phyloP scores from a whole-genome alignment of 2,113 vertebrate species.

The Myiopsitta monachus region DNA sequence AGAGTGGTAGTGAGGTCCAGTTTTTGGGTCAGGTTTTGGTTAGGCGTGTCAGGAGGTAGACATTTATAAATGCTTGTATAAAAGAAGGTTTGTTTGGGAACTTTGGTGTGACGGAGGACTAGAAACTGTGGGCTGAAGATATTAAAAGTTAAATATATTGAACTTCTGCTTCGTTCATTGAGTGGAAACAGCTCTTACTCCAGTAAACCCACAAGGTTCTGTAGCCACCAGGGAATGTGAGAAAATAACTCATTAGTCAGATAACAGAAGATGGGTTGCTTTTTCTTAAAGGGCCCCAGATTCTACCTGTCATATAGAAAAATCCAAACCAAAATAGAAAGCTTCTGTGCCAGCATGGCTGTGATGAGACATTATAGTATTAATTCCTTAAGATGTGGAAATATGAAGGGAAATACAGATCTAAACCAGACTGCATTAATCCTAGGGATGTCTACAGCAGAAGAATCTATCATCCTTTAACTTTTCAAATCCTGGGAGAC shows the following conservation, averaged over 20 bases:
- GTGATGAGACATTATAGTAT: background rate
- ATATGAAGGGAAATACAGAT: background rate
- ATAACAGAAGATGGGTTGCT: background rate
- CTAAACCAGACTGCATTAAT: background rate
- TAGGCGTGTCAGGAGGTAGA: background rate
- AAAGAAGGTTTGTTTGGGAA: background rate
- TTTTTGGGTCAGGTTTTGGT: background rate
- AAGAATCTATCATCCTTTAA: background rate
- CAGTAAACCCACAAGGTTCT: background rate
- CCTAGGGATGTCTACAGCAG: background rate
- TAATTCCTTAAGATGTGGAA: background rate
- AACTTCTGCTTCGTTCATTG: background rate
- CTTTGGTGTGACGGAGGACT: background rate
- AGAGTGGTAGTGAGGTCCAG: background rate
- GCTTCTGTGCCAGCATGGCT: background rate
- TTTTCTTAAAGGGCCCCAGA: background rate
- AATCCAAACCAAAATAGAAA: conserved; percentile 1
- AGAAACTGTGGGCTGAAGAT: background rate
- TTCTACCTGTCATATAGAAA: background rate
- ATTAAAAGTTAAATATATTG: background rate
- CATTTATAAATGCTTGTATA: background rate
- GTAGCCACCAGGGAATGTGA: background rate
- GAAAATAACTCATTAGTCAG: background rate
- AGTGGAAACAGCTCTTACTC: background rate
- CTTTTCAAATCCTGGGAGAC: background rate